Conservation (phyloP, 1,140 invertebrate species). For the Anastatus disparis region DNA sequence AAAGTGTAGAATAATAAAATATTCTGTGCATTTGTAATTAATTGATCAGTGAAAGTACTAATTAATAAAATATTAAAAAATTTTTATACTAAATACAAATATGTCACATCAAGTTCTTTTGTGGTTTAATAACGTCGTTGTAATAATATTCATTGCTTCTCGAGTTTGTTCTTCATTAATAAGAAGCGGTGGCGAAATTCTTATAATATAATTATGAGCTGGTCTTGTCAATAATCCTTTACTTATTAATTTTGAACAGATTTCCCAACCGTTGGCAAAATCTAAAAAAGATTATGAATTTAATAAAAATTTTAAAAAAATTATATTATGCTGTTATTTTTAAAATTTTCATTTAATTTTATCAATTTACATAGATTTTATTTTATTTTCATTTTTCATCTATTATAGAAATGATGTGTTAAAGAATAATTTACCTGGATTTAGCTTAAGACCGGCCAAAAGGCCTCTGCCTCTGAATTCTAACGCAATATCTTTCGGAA, state of each 20-base stretch:
- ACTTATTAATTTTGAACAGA: constrained; percentile 74
- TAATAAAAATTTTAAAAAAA: too few relatives aligned
- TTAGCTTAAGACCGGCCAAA: constrained; percentile 80
- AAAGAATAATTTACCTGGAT: constrained; percentile 74
- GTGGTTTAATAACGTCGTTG: constrained; percentile 43
- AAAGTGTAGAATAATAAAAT: background rate
- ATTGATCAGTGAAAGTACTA: too few relatives aligned
- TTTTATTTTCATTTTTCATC: too few relatives aligned
- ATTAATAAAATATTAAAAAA: too few relatives aligned
- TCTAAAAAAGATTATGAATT: too few relatives aligned
- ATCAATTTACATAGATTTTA: too few relatives aligned
- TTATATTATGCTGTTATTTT: too few relatives aligned
- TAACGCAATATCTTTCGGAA: constrained; percentile 74
- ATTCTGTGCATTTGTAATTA: background rate
- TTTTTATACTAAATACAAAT: too few relatives aligned
- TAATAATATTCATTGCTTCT: constrained; percentile 74
- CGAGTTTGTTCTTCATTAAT: constrained; percentile 74
- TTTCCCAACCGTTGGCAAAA: constrained; percentile 74
- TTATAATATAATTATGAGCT: constrained; percentile 80
- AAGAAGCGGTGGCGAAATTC: constrained; percentile 78
- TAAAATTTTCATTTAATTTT: too few relatives aligned
- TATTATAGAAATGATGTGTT: too few relatives aligned
- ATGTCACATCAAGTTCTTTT: too few relatives aligned
- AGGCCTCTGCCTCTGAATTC: constrained; percentile 80
- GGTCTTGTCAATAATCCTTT: constrained; percentile 80